Percentiles rank a stretch among this genome's conserved stretches.
Conservation (phyloP, 2,888 invertebrate genomes). For the Tiphia femorata region DNA sequence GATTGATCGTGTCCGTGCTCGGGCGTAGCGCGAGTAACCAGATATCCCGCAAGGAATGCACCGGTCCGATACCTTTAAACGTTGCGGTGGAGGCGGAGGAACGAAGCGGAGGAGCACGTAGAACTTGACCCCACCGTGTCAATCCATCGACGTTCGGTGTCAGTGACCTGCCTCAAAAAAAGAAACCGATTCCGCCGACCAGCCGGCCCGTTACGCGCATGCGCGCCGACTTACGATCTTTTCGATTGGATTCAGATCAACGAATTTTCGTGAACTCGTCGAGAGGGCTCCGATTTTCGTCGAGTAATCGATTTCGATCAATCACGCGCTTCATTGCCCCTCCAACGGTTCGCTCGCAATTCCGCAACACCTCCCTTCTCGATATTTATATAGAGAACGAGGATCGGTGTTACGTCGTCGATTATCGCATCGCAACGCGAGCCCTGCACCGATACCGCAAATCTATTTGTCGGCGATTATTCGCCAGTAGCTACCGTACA, state of each 20-base stretch:
- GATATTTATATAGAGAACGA: too few species aligned
- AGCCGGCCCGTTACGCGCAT: conserved; percentile 32
- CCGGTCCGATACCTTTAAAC: conserved; percentile 38
- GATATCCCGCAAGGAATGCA: conserved; percentile 52
- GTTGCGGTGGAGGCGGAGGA: conserved; percentile 27
- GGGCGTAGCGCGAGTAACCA: conserved; percentile 32
- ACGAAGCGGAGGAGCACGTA: conserved; percentile 14
- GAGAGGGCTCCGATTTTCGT: neutral
- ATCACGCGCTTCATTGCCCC: too few species aligned
- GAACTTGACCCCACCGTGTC: conserved; percentile 35
- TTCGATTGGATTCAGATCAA: neutral
- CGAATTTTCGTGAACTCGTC: neutral
- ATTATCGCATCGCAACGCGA: too few species aligned
- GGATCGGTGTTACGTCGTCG: too few species aligned
- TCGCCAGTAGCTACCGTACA: too few species aligned
- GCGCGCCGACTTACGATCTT: conserved; percentile 10
- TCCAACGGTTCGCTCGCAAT: too few species aligned
- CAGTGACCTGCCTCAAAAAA: conserved; percentile 47
- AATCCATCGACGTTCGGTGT: conserved; percentile 38
- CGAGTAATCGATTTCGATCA: neutral
- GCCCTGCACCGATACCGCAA: too few species aligned
- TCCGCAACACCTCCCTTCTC: too few species aligned
- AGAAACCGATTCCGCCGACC: conserved; percentile 36
- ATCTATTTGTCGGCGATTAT: too few species aligned
- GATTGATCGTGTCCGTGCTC: conserved; percentile 24